A percentile compares a stretch with the other conserved stretches of the same genome.
phyloP scores from a whole-genome alignment of 1,140 invertebrate genomes.

The Ceratitis capitata region DNA sequence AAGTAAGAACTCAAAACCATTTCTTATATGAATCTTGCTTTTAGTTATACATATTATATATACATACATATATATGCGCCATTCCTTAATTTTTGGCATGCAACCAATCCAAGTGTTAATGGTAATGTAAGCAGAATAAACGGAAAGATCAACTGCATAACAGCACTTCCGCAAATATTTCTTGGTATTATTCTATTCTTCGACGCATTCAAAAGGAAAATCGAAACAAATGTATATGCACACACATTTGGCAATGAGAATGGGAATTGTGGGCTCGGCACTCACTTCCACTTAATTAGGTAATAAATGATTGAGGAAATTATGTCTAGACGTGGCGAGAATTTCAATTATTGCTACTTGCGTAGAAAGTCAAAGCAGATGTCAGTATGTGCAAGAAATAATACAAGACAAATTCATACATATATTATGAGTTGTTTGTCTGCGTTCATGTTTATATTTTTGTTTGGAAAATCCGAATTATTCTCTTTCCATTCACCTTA shows the following conservation, averaged over 20 bases:
- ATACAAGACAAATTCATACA: neutral
- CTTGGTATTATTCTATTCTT: neutral
- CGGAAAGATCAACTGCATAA: neutral
- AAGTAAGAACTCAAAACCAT: too few relatives aligned
- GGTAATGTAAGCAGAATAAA: neutral
- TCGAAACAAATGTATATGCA: too few relatives aligned
- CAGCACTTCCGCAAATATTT: neutral
- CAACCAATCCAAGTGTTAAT: neutral
- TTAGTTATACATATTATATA: too few relatives aligned
- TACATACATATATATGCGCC: too few relatives aligned
- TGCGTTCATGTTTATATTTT: neutral
- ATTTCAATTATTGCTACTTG: conserved; percentile 53
- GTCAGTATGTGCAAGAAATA: neutral
- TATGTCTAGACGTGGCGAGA: conserved; percentile 65
- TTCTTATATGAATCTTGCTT: too few relatives aligned
- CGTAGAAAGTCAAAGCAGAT: neutral
- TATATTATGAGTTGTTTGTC: neutral
- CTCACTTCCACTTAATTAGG: conserved; percentile 65
- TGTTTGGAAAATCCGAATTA: neutral
- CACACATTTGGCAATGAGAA: neutral
- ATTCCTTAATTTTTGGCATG: too few relatives aligned
- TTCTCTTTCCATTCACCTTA: neutral
- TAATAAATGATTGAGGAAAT: conserved; percentile 66
- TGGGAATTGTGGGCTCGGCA: neutral
- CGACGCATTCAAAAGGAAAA: neutral